Evolutionary conservation across 2,888 invertebrate genomes (phyloP), one percentile per base, ranked within the genome.

Genomic region (Nemurella pictetii): DNA sequence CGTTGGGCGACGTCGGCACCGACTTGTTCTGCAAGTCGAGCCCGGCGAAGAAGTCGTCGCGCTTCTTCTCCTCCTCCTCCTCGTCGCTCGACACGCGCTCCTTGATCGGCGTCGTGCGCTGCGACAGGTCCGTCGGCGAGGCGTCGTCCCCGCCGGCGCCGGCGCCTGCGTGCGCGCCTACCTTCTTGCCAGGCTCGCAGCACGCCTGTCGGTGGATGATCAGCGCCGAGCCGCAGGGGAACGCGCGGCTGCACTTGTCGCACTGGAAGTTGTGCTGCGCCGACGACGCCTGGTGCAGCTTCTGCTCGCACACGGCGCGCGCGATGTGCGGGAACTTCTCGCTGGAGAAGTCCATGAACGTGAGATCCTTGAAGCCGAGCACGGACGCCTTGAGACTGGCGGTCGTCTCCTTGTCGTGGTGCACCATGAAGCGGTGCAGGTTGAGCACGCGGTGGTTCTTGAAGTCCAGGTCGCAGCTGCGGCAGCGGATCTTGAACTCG

Each of bases 11-110:
- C 20, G 84, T 78, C 4, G 86, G 78, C 72, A 84, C 84, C 85
- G 84, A 81, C 80, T 85, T 94, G 89, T 95, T 95, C 89, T 94
- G 94, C 73, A 96, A 92, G 89, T 96, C 95, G 29, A 97, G 91
- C 86, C 95, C 94, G 0, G 96, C 95, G 89, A 97, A 95, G 89
- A 97, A 97, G 87, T 96, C 95, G 85, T 95, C 95, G 73, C 96
- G 92, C 80, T 92, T 92, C 29, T 94, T 93, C 5, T 89, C 89
- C 85, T 94, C 92, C 83, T 93, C 94, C 27, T 93, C 93, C 30
- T 86, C 86, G 73, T 87, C 87, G 29, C 82, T 82, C 27, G 82
- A 83, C 20, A 72, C 82, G 26, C 82, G 55, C 9, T 82, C 28
- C 27, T 81, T 35, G 26, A 5, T n/a, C 26, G 80, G 80, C 35